phyloP scores from a whole-genome alignment of 2,888 invertebrate genomes.

The Sarcophaga subvicina region DNA sequence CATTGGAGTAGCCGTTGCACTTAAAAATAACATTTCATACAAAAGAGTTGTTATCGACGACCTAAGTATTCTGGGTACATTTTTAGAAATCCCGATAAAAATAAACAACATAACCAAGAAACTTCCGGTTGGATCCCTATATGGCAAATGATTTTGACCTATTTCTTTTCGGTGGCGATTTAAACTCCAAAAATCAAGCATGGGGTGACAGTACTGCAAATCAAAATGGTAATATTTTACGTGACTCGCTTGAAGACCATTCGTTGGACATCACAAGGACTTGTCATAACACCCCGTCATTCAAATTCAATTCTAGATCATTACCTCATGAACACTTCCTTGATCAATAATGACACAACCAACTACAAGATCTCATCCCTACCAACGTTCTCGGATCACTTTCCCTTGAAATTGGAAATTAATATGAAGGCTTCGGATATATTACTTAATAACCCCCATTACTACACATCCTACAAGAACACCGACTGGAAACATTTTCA shows the following conservation, averaged over 20 bases:
- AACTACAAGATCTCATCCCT: constrained; percentile 14
- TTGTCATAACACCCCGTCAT: background rate
- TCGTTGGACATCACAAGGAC: background rate
- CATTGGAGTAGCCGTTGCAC: background rate
- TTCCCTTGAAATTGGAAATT: background rate
- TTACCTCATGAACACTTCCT: background rate
- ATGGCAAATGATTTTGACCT: too few species aligned
- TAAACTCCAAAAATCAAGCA: too few species aligned
- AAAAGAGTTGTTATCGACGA: background rate
- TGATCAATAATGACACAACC: background rate
- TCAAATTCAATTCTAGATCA: constrained; percentile 15
- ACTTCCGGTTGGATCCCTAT: background rate
- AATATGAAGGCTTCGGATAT: background rate
- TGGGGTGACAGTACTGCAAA: too few species aligned
- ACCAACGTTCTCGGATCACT: background rate
- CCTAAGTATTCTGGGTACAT: background rate
- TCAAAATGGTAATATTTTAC: background rate
- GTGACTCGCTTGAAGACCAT: background rate
- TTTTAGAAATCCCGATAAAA: background rate
- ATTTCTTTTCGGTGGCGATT: too few species aligned
- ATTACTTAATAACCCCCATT: too few species aligned
- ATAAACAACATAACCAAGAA: background rate
- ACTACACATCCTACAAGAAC: too few species aligned
- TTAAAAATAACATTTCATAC: background rate
- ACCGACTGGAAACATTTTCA: too few species aligned